Evolutionary conservation across 1,140 invertebrate species (phyloP), one percentile per base, ranked within the genome.

Genomic region (Apis dorsata): DNA sequence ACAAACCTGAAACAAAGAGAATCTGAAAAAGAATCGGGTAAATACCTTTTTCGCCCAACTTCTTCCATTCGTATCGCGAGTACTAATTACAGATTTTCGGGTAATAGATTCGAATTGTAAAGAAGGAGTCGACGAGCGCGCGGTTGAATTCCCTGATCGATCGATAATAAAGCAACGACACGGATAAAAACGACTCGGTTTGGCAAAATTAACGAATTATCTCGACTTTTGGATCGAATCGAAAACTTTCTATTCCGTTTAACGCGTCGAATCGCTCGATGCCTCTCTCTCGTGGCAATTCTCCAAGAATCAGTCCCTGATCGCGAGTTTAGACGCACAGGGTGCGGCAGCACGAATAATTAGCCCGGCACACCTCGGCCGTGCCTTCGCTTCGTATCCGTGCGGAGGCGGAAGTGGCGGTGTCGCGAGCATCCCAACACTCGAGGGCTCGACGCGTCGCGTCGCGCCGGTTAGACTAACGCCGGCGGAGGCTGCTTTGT

Each of bases 391-490:
- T 4, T 34, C 44, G n/a, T 11, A 13, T 17, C 15, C 19, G 79
- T 55, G 15, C 34, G 60, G 8, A 59, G 76, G n/a, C 72, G 77
- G 75, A 86, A 76, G 77, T 60, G 83, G 81, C 77, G 59, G 72
- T 49, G 76, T 80, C 86, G 85, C 84, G 77, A 87, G 81, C 83
- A 83, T 79, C 71, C 72, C 34, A 34, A 44, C 34, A 69, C 66
- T 75, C 63, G 28, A 68, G 65, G 78, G 60, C 74, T 66, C 74
- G 74, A 77, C 62, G 24, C 76, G 65, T 34, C 76, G 51, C 34
- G 34, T 44, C 34, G 34, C 21, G n/a, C 70, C 28, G 11, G 49
- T 71, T 44, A 68, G 62, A 72, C 19, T 34, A 79, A 72, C 78
- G 68, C 44, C 34, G 63, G 4, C 51, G 51, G 63, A 34, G 53